phyloP scores from a whole-genome alignment of 2,888 invertebrate species.

The Nipponacmea schrenckii region DNA sequence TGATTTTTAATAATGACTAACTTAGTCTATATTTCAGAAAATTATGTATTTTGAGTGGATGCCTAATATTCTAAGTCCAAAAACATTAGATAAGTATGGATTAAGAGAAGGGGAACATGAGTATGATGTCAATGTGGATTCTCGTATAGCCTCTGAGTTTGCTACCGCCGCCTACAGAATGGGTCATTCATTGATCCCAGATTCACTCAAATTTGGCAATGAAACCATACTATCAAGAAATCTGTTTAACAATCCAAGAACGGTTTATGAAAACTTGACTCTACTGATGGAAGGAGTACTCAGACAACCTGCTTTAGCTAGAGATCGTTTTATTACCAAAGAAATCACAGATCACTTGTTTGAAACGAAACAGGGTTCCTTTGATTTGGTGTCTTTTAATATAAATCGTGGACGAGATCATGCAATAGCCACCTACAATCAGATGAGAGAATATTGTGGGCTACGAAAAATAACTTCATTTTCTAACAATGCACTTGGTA shows the following conservation, averaged over 20 bases:
- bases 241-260: background rate
- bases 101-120: conserved; percentile 1
- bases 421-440: background rate
- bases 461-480: too few relatives aligned
- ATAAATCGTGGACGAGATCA: conserved; percentile 1
- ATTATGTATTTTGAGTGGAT: background rate
- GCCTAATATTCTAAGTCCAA: background rate
- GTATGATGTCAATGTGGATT: background rate
- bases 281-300: background rate
- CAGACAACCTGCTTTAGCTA: background rate
- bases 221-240: background rate
- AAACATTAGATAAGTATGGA: background rate
- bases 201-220: background rate
- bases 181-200: background rate
- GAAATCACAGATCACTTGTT: conserved; percentile 1
- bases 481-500: too few relatives aligned
- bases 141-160: background rate
- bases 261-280: background rate
- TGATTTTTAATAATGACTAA: background rate
- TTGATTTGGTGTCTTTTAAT: conserved; percentile 2
- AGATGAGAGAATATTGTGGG: background rate
- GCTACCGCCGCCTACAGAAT: background rate
- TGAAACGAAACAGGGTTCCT: background rate
- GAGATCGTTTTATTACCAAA: background rate
- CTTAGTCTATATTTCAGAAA: background rate